Evolutionary conservation across 2,113 vertebrate genomes (phyloP), one percentile per base, ranked within the genome.

Genomic region (Dicaeum eximium): DNA sequence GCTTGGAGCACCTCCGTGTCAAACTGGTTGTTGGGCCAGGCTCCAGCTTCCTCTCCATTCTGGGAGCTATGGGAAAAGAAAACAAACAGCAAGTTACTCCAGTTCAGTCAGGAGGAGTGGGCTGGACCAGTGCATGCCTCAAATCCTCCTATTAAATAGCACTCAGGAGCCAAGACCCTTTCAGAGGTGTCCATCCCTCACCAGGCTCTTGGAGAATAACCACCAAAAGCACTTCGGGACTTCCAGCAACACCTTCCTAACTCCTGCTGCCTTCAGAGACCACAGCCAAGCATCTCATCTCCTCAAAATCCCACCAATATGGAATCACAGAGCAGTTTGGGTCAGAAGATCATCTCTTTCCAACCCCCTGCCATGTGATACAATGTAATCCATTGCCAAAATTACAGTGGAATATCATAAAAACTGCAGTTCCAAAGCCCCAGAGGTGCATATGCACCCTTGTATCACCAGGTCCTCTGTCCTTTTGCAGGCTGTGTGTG

Each of bases 1-100:
- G 99, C 99, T 95, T 99, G 99, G 94, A 99, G 99, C 98, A 99
- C 98, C 97, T 99, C 99, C 0, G 99, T 99, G 93, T 99, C 99
- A 88, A 99, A 99, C 74, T 99, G 99, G 97, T 99, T 99, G 97
- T 99, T 99, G 35, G 99, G 99, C 99, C 99, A 99, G 73, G 99
- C 99, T 96, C 99, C 99, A 30, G 99, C 99, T 98, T 99, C 99
- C 97, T 99, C 98, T 88, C 98, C 97, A 96, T 98, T 98, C 94
- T 98, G 98, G 82, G 98, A 98, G 90, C 98, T 98, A 74, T 5
- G 8, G 70, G 95, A 92, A 96, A 97, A 82, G 88, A 79, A 95
- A 94, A 96, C 47, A 94, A 92, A 65, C 33, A 90, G 27, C 9
- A 27, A 72, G 79, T 95, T 77, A 94, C 14, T 38, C 21, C 31